Evolutionary conservation across 1,140 invertebrate genomes (phyloP).

Genomic region (Danaus plexippus): DNA sequence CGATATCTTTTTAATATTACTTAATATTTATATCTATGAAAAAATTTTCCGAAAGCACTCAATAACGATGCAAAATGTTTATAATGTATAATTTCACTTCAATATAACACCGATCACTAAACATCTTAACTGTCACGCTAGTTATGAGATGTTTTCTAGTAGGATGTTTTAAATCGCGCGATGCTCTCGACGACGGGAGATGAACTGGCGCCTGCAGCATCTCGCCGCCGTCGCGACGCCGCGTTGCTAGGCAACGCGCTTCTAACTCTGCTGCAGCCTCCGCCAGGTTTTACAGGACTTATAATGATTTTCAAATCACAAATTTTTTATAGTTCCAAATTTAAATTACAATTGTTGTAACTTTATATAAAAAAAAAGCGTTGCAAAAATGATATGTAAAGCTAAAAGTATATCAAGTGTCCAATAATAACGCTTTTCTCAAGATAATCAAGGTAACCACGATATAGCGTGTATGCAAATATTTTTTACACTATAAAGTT

Average conservation of each 20-base stretch:
- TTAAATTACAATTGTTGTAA: no score
- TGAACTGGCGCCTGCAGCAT: constrained; percentile 40
- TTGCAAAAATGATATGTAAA: no score
- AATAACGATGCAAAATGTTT: no score
- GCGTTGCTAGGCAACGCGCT: constrained; percentile 32
- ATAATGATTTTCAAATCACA: no score
- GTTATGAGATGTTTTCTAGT: constrained; percentile 1
- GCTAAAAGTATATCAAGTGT: not conserved
- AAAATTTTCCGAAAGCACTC: no score
- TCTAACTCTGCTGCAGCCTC: constrained; percentile 10
- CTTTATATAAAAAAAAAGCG: no score
- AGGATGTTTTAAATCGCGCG: constrained; percentile 13
- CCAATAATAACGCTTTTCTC: not conserved
- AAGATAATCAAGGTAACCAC: not conserved
- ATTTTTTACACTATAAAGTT: constrained; percentile 2
- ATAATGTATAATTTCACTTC: no score
- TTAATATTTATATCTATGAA: no score
- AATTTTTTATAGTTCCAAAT: no score
- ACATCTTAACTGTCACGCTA: not conserved
- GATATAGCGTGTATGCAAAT: no score
- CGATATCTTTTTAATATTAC: no score
- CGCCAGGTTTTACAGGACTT: not conserved
- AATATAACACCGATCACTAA: no score
- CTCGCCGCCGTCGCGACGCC: constrained; percentile 33
- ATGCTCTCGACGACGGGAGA: constrained; percentile 31